Percentiles rank a stretch among this genome's conserved stretches.
These are phyloP conservation scores for Heterodera carotae DNA, from an alignment of 1,140 invertebrate species.

Conservation along the genomic window DNA sequence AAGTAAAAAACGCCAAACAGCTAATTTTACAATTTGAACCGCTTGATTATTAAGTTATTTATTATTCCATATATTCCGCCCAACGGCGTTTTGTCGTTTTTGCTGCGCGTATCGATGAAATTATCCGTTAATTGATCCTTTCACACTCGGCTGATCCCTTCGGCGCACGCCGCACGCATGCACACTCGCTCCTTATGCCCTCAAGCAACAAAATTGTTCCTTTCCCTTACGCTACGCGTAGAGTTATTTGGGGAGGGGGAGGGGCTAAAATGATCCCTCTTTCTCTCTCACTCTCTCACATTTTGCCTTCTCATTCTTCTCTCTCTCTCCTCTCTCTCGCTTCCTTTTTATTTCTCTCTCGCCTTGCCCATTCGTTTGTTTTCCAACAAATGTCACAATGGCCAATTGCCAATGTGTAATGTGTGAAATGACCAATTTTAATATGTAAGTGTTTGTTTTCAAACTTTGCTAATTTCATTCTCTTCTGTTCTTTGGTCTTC, in stretches of 20 bases:
- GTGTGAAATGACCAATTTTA: background rate
- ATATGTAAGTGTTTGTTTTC: background rate
- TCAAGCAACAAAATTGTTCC: background rate
- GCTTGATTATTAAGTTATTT: no score
- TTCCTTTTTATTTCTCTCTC: no score
- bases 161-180: background rate
- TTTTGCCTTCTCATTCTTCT: background rate
- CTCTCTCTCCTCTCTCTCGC: background rate
- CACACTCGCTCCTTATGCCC: background rate
- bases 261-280: background rate
- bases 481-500: background rate
- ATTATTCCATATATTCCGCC: no score
- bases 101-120: background rate
- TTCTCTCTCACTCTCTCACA: no score
- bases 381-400: background rate
- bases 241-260: no score
- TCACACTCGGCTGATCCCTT: background rate
- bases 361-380: no score
- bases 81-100: background rate
- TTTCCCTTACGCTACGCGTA: no score
- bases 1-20: no score
- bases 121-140: background rate
- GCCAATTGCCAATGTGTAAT: background rate
- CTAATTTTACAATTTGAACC: no score
- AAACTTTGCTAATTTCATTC: background rate